Percentiles rank a stretch among this genome's conserved stretches.
These are phyloP conservation scores for Pollenia labialis DNA, from an alignment of 2,888 invertebrate species.

Conservation along the genomic window DNA sequence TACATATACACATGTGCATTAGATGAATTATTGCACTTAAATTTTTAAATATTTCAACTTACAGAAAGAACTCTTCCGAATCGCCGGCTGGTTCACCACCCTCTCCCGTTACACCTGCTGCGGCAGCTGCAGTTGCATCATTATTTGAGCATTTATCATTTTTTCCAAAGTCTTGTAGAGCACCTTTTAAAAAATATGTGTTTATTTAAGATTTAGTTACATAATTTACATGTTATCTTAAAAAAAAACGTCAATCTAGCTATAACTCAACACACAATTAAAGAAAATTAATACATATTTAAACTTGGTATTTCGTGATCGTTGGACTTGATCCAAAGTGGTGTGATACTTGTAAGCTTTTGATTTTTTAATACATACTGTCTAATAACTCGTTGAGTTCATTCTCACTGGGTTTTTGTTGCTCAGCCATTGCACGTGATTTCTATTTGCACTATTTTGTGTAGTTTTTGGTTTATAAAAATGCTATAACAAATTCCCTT, in stretches of 20 bases:
- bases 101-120: slow-evolving; percentile 81
- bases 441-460: slow-evolving; percentile 44
- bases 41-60: slow-evolving; percentile 63
- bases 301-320: slow-evolving; percentile 5
- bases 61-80: slow-evolving; percentile 82
- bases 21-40: no score
- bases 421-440: slow-evolving; percentile 77
- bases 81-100: slow-evolving; percentile 75
- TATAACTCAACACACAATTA: slow-evolving; percentile 1
- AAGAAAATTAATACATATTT: slow-evolving; percentile 10
- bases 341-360: slow-evolving; percentile 3
- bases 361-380: slow-evolving; percentile 85
- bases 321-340: slow-evolving; percentile 53
- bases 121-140: slow-evolving; percentile 67
- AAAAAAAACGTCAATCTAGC: slow-evolving; percentile 24
- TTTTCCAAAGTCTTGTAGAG: slow-evolving; percentile 87
- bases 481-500: slow-evolving; percentile 44
- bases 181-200: slow-evolving; percentile 85
- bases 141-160: slow-evolving; percentile 75
- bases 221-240: slow-evolving; percentile 42
- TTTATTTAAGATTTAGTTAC: slow-evolving; percentile 40
- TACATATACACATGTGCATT: no score
- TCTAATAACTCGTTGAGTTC: slow-evolving; percentile 90
- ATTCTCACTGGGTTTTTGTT: slow-evolving; percentile 85
- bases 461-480: slow-evolving; percentile 20